phyloP scores from a whole-genome alignment of 2,113 vertebrate species.

The Chaetura pelagica region DNA sequence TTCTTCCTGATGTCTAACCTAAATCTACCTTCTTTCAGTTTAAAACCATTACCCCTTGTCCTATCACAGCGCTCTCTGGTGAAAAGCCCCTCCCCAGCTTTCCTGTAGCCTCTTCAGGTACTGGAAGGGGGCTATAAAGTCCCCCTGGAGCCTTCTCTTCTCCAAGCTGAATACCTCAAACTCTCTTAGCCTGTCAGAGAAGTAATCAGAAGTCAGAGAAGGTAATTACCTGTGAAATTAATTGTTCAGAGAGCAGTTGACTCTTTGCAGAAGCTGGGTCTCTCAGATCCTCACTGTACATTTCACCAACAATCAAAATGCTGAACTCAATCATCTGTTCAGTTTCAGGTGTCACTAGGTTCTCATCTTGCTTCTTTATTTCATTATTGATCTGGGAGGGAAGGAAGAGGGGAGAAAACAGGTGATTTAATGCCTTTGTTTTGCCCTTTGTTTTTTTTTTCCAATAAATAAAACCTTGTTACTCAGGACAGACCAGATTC shows the following conservation, averaged over 20 bases:
- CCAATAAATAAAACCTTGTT: neutral
- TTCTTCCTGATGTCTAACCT: too few relatives aligned
- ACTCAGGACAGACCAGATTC: neutral
- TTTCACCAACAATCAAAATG: slow-evolving; percentile 80
- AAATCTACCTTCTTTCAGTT: too few relatives aligned
- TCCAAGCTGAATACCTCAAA: too few relatives aligned
- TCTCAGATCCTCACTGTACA: slow-evolving; percentile 80
- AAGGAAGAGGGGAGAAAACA: neutral
- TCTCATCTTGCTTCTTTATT: slow-evolving; percentile 78
- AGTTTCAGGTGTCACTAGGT: slow-evolving; percentile 41
- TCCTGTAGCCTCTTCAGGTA: too few relatives aligned
- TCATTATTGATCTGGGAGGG: slow-evolving; percentile 85
- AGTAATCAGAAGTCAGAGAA: neutral
- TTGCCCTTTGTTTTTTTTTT: neutral
- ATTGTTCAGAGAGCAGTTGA: slow-evolving; percentile 78
- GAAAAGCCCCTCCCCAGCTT: too few relatives aligned
- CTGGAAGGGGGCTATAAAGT: too few relatives aligned
- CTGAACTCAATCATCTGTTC: slow-evolving; percentile 89
- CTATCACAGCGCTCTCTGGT: too few relatives aligned
- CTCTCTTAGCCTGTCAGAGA: too few relatives aligned
- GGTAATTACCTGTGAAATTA: slow-evolving; percentile 83
- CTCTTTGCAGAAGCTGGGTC: slow-evolving; percentile 73
- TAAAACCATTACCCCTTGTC: too few relatives aligned
- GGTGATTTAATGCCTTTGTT: neutral
- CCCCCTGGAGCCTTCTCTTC: too few relatives aligned